Evolutionary conservation across 1,140 invertebrate species (phyloP).

Genomic region (Mya arenaria): DNA sequence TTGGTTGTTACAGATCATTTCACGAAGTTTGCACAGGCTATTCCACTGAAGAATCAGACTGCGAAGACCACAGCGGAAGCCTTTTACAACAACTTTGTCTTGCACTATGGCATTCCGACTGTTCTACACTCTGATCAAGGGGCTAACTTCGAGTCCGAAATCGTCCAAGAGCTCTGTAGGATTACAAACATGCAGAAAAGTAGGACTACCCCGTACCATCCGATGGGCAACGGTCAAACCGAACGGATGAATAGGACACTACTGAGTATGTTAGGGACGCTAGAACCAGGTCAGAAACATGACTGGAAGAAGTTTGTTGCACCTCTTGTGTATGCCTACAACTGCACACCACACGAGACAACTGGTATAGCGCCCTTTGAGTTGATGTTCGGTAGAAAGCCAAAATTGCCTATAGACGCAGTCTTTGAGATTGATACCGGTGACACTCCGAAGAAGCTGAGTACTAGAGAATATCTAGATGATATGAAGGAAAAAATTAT

Average conservation of each 20-base stretch:
- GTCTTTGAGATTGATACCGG: no score
- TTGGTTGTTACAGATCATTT: conserved; percentile 50
- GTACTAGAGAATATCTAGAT: no score
- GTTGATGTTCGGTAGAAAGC: no score
- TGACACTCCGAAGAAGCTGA: no score
- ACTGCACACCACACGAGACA: conserved; percentile 49
- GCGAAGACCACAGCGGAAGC: conserved; percentile 50
- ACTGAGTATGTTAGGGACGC: conserved; percentile 17
- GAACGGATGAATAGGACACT: conserved; percentile 44
- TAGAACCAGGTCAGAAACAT: conserved; percentile 21
- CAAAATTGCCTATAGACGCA: no score
- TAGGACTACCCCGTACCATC: conserved; percentile 41
- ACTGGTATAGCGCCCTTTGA: no score
- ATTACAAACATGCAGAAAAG: conserved; percentile 29
- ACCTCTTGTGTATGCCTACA: conserved; percentile 26
- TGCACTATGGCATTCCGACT: conserved; percentile 24
- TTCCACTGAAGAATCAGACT: conserved; percentile 54
- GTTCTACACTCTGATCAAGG: conserved; percentile 47
- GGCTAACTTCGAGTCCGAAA: conserved; percentile 23
- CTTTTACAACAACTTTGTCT: conserved; percentile 32
- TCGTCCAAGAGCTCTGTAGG: conserved; percentile 37
- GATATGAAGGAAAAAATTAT: no score
- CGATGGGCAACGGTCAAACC: no score
- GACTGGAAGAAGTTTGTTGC: conserved; percentile 22
- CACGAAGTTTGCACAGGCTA: no score